Evolutionary conservation across 2,888 invertebrate species (phyloP).

Genomic region (Bursaphelenchus okinawaensis): DNA sequence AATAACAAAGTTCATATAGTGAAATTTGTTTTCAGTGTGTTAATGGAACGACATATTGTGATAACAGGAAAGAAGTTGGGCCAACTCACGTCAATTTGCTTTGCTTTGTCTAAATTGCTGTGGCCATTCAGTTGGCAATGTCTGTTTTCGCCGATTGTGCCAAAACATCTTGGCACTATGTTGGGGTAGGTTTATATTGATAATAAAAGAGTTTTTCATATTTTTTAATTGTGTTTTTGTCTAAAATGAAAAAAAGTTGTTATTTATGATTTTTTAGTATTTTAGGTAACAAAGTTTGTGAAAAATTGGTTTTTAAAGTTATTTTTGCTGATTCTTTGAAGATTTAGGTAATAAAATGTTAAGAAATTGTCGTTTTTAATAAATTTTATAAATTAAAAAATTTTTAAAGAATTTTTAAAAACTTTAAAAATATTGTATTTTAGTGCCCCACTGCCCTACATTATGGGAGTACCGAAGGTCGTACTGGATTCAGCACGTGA

Average conservation of each 20-base stretch:
- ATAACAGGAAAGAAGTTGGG: slow-evolving; percentile 84
- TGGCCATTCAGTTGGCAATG: slow-evolving; percentile 88
- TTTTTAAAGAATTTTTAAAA: no score
- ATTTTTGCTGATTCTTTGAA: no score
- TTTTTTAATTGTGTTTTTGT: no score
- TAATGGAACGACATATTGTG: slow-evolving; percentile 86
- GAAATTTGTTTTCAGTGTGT: slow-evolving; percentile 69
- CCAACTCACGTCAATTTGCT: slow-evolving; percentile 75
- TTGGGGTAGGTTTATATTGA: slow-evolving; percentile 56
- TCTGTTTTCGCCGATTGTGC: not conserved
- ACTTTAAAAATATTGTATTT: no score
- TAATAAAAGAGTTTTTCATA: no score
- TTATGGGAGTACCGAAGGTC: slow-evolving; percentile 84
- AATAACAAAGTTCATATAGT: no score
- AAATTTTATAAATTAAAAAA: no score
- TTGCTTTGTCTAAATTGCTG: slow-evolving; percentile 85
- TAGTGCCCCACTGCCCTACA: slow-evolving; percentile 88
- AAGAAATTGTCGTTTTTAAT: no score
- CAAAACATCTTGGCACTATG: slow-evolving; percentile 31
- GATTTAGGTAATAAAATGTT: no score
- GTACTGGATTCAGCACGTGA: slow-evolving; percentile 66
- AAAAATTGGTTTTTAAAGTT: not conserved
- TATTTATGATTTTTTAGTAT: not conserved
- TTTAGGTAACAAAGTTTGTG: not conserved
- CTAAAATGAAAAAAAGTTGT: no score